phyloP scores from a whole-genome alignment of 1,140 invertebrate genomes.

The Leptinotarsa undecemlineata region DNA sequence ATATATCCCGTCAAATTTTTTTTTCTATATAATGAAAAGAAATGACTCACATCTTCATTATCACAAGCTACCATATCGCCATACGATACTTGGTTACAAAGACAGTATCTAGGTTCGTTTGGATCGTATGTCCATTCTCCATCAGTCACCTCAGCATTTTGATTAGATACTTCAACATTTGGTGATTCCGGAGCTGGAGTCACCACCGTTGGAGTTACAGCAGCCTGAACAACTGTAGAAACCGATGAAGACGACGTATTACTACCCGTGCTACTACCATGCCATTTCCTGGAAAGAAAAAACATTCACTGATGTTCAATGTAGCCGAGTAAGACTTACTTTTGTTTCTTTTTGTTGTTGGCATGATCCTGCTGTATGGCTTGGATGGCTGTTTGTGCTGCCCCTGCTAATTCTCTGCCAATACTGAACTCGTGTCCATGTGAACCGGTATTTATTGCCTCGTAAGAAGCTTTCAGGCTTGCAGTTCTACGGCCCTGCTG shows the following conservation, averaged over 20 bases:
- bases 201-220: constrained; percentile 30
- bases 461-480: constrained; percentile 92
- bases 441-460: constrained; percentile 75
- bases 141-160: constrained; percentile 44
- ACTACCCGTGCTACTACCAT: constrained; percentile 34
- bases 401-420: constrained; percentile 72
- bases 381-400: constrained; percentile 78
- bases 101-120: constrained; percentile 94
- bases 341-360: constrained; percentile 70
- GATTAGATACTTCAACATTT: constrained; percentile 38
- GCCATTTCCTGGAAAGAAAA: constrained; percentile 38
- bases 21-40: no score
- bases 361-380: constrained; percentile 64
- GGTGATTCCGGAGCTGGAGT: constrained; percentile 43
- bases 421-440: constrained; percentile 62
- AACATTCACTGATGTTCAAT: background rate
- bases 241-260: constrained; percentile 33
- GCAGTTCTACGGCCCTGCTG: constrained; percentile 91
- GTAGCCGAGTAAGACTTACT: constrained; percentile 56
- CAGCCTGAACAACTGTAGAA: constrained; percentile 38
- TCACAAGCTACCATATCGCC: constrained; percentile 99
- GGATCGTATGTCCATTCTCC: constrained; percentile 82
- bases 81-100: constrained; percentile 97
- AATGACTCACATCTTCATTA: constrained; percentile 83
- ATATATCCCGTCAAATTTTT: no score